These are phyloP conservation scores for Drosophila meridionalis DNA, from an alignment of 2,888 invertebrate species.

Conservation along the genomic window DNA sequence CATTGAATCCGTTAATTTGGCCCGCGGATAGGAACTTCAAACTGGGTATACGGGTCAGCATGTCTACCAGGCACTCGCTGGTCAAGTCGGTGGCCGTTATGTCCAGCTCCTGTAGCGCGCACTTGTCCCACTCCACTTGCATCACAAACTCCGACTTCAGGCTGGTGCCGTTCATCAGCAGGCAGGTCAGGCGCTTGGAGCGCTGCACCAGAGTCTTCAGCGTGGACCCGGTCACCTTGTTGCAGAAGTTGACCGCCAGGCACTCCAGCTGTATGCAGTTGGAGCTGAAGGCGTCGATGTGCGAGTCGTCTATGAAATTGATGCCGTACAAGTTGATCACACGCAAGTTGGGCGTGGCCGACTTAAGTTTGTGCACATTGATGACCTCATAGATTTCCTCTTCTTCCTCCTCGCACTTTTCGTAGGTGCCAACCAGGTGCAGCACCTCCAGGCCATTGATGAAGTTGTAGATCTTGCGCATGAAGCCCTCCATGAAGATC, in stretches of 20 bases:
- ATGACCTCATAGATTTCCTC: constrained; percentile 99
- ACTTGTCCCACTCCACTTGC: constrained; percentile 99
- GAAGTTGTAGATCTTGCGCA: constrained; percentile 99
- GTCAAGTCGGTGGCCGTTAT: constrained; percentile 98
- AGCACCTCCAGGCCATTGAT: constrained; percentile 98
- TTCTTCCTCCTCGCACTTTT: constrained; percentile 98
- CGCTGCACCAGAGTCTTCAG: constrained; percentile 97
- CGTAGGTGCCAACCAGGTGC: constrained; percentile 98
- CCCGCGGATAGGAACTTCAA: constrained; percentile 97
- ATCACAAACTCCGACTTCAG: constrained; percentile 96
- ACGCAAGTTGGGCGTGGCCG: constrained; percentile 98
- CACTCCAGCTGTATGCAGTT: constrained; percentile 99
- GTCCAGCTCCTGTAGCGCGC: constrained; percentile 96
- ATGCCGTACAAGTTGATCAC: constrained; percentile 99
- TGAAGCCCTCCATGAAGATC: constrained; percentile 99
- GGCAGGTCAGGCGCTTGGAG: constrained; percentile 95
- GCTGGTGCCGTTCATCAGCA: constrained; percentile 98
- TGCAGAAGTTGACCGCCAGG: constrained; percentile 98
- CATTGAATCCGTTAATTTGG: constrained; percentile 98
- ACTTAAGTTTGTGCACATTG: constrained; percentile 99
- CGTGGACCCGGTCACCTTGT: constrained; percentile 98
- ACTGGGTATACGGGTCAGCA: constrained; percentile 94
- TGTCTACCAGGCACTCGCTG: constrained; percentile 96
- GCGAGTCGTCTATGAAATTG: constrained; percentile 99
- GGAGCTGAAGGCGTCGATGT: constrained; percentile 98